Evolutionary conservation across 2,888 invertebrate species (phyloP).

Genomic region (Pandemis corylana): DNA sequence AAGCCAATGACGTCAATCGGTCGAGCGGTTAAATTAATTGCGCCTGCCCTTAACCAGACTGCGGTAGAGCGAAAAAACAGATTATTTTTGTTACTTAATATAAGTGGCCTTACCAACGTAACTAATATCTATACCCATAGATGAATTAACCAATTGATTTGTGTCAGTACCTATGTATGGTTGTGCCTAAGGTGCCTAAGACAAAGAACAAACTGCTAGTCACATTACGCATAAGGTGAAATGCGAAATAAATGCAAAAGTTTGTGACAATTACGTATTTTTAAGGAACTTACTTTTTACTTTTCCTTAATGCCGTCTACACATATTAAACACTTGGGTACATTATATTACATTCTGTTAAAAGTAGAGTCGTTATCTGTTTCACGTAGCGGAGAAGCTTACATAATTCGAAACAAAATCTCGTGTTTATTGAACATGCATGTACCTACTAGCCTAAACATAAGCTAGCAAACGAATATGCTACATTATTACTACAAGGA

Average conservation of each 20-base stretch:
- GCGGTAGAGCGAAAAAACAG: slow-evolving; percentile 1
- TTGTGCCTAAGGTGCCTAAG: not conserved
- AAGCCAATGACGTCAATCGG: slow-evolving; percentile 34
- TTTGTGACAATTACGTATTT: no score
- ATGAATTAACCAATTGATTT: no score
- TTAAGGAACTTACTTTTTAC: not conserved
- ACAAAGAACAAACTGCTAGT: not conserved
- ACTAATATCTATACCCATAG: not conserved
- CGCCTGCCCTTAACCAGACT: slow-evolving; percentile 4
- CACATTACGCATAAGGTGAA: not conserved
- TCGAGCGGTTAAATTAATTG: slow-evolving; percentile 8
- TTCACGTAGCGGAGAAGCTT: not conserved
- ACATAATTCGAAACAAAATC: not conserved
- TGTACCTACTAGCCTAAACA: not conserved
- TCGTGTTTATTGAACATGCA: not conserved
- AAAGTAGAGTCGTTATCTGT: not conserved
- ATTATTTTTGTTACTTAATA: not conserved
- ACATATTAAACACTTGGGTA: not conserved
- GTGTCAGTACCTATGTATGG: no score
- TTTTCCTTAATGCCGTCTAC: not conserved
- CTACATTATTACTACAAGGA: slow-evolving; percentile 3
- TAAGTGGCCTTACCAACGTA: not conserved
- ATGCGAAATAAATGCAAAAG: no score
- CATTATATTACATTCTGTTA: not conserved
- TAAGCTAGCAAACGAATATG: not conserved